These are phyloP conservation scores for Eilema griseolum DNA, from an alignment of 2,888 invertebrate genomes.

Conservation along the genomic window DNA sequence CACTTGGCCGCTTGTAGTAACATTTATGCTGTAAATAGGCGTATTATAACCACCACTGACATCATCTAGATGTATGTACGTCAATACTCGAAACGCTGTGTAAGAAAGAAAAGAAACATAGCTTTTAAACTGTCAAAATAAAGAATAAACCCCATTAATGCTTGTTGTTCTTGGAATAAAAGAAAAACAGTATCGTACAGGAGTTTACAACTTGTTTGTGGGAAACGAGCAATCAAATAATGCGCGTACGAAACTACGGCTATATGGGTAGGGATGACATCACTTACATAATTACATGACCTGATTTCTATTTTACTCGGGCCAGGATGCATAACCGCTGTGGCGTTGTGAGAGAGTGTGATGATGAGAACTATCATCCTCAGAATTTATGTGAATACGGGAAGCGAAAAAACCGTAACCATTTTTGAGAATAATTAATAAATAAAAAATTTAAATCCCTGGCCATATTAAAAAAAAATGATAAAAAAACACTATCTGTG, in stretches of 20 bases:
- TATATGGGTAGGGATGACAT: not conserved
- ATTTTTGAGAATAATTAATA: not conserved
- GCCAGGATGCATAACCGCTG: not conserved
- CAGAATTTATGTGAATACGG: not conserved
- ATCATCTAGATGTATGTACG: constrained; percentile 23
- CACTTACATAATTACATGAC: constrained; percentile 5
- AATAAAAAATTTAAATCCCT: too few species aligned
- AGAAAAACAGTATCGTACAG: constrained; percentile 29
- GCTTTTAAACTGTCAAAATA: constrained; percentile 49
- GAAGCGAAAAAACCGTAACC: not conserved
- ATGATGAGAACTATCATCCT: not conserved
- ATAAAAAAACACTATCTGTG: too few species aligned
- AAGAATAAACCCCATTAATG: constrained; percentile 29
- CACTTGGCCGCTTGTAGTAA: constrained; percentile 18
- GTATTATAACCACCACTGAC: constrained; percentile 23
- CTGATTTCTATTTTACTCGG: constrained; percentile 1
- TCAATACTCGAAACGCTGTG: constrained; percentile 21
- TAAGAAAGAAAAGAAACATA: constrained; percentile 19
- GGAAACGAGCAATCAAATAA: constrained; percentile 37
- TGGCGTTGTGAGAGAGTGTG: not conserved
- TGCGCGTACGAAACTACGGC: constrained; percentile 7
- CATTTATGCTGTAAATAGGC: constrained; percentile 21
- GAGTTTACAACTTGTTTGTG: constrained; percentile 35
- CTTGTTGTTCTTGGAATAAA: constrained; percentile 26
- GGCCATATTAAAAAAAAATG: too few species aligned